Evolutionary conservation across 2,113 vertebrate genomes (phyloP).

Genomic region (Ursus arctos): DNA sequence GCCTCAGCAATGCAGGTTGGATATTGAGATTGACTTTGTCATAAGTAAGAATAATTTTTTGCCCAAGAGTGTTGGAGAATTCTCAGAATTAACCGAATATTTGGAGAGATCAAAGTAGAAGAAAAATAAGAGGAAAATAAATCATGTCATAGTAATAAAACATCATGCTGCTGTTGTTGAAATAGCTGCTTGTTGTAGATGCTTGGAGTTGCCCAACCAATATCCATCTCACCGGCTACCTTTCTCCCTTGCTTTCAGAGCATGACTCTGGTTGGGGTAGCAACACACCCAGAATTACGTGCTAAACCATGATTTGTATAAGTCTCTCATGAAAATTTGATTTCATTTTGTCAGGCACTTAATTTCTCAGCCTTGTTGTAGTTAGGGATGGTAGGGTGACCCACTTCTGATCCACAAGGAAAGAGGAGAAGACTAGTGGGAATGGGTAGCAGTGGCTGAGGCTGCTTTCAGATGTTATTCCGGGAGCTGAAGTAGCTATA

Average conservation of each 20-base stretch:
- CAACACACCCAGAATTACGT: not conserved
- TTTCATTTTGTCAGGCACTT: not conserved
- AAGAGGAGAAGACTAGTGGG: not conserved
- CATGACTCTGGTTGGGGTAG: not conserved
- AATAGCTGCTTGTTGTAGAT: not conserved
- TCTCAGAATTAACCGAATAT: not conserved
- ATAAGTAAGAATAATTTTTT: not conserved
- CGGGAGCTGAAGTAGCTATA: not conserved
- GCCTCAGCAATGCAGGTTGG: not conserved
- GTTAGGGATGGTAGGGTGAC: not conserved
- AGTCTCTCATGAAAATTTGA: not conserved
- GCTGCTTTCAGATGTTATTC: not conserved
- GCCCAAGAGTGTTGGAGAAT: not conserved
- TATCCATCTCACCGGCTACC: fast-evolving
- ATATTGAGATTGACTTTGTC: not conserved
- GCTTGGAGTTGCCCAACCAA: not conserved
- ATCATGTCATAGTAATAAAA: not conserved
- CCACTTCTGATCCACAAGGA: not conserved
- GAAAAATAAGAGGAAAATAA: not conserved
- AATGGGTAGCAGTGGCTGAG: not conserved
- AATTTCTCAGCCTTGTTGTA: not conserved
- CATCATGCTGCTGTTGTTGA: not conserved
- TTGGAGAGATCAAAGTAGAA: not conserved
- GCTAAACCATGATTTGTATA: not conserved
- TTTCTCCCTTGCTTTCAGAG: not conserved